Base-by-base conservation (phyloP, 30 jellyfish, hydroid and myxozoan genomes). In the Cassiopea xamachana region DNA sequence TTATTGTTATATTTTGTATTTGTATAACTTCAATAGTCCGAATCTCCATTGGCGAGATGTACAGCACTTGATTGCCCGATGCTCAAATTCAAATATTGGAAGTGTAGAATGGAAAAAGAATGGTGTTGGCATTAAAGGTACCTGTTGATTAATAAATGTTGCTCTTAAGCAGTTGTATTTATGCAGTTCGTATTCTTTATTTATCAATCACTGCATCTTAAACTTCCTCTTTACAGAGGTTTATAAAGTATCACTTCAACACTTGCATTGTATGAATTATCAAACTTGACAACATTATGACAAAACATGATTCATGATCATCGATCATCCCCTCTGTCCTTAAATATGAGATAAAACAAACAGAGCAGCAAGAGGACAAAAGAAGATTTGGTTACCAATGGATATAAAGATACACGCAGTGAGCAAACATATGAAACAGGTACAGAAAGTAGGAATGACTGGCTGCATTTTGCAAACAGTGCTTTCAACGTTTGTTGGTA, bases 71-170 rank as follows among this genome's bases (percentile, higher is more conserved):
- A 62, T 89, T 48, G 82, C 96, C 51, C 61, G 87, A 75, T 80
- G 87, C 27, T 89, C 96, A 1, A 19, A 46, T 73, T 62, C 88
- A 7, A 48, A 58, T 18, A 49, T 76, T 44, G 46, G 80, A 49
- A 64, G 69, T 10, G 82, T 82, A 13, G 49, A 49, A 1, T 89
- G 96, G 96, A 59, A 51, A 14, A 70, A 83, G 12, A 89, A 89
- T 59, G 83, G 77, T 55, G 96, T 92, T 51, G 96, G 96, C 9
- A 44, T 79, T 6, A 80, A 81, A 68, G 96, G 96, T 89, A 80
- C 10, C 18, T 5, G 14, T 6, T 6, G 8, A 14, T 6, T 6
- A 59, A 59, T 59, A 59, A 59, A 59, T 6, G 69, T 59, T 7
- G 14, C 8, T 6, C 13, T 59, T 59, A 14, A 59, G 14, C 14